These are phyloP conservation scores for Tinea pellionella DNA, from an alignment of 2,888 invertebrate genomes.

Conservation along the genomic window DNA sequence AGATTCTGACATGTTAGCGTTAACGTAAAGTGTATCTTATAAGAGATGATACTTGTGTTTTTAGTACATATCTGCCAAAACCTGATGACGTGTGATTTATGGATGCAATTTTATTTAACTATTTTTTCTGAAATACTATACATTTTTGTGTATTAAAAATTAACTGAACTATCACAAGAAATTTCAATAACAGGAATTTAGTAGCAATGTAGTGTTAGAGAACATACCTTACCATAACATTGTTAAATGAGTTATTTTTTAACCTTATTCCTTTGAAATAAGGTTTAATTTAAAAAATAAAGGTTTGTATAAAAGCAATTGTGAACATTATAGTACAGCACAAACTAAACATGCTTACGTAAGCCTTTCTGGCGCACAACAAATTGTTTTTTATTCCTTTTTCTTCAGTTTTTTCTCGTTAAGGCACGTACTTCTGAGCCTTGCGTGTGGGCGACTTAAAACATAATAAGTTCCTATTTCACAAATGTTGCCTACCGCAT, in stretches of 20 bases:
- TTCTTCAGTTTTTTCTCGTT: constrained; percentile 27
- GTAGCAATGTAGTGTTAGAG: background rate
- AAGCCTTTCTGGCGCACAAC: constrained; percentile 30
- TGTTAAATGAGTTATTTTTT: too few relatives aligned
- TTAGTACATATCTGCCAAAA: background rate
- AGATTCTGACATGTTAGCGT: background rate
- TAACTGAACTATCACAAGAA: too few relatives aligned
- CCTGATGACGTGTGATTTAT: background rate
- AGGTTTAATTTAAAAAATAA: background rate
- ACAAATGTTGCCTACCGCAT: constrained; percentile 56
- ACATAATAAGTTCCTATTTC: constrained; percentile 48
- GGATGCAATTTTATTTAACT: too few relatives aligned
- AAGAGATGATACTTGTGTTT: background rate
- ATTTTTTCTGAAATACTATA: too few relatives aligned
- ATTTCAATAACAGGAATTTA: background rate
- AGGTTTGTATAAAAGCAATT: background rate
- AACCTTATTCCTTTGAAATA: background rate
- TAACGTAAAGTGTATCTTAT: background rate
- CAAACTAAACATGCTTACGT: constrained; percentile 23
- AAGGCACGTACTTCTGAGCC: constrained; percentile 32
- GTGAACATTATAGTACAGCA: background rate
- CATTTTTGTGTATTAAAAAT: too few relatives aligned
- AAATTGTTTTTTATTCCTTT: constrained; percentile 28
- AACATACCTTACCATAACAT: background rate
- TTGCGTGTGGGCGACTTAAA: constrained; percentile 55